Percentiles rank a stretch among this genome's conserved stretches.
Conservation (phyloP, 2,113 vertebrate genomes). For the Epinephelus fuscoguttatus region DNA sequence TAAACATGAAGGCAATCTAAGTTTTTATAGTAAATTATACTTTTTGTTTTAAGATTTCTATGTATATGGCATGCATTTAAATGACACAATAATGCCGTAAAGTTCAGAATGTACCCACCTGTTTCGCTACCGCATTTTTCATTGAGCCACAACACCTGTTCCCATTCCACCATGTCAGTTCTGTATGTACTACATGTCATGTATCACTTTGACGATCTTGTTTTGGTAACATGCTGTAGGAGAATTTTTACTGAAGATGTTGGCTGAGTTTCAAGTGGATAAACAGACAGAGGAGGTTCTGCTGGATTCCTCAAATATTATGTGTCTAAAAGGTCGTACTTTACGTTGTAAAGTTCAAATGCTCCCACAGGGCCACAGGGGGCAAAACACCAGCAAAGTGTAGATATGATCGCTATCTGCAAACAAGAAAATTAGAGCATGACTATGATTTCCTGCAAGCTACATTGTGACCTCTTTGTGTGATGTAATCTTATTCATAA, state of each 20-base stretch:
- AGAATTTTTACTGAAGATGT: constrained; percentile 8
- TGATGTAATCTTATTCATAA: not conserved
- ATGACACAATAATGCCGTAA: not conserved
- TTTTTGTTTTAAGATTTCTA: not conserved
- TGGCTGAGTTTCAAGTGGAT: not conserved
- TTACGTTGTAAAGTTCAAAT: not conserved
- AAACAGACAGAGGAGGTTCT: constrained; percentile 20
- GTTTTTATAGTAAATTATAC: not conserved
- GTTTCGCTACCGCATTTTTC: not conserved
- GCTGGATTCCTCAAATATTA: constrained; percentile 37
- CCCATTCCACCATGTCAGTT: constrained; percentile 3
- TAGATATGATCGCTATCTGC: not conserved
- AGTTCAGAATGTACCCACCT: not conserved
- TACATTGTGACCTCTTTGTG: not conserved
- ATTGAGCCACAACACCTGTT: not conserved
- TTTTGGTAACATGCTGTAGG: not conserved
- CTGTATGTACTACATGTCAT: not conserved
- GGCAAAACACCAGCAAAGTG: not conserved
- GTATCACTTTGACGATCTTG: not conserved
- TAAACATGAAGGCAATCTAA: not conserved
- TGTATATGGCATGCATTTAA: not conserved
- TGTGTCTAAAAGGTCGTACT: not conserved
- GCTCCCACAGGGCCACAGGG: not conserved
- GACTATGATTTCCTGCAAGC: not conserved
- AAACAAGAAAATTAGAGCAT: not conserved